Evolutionary conservation across 2,888 invertebrate genomes (phyloP), one percentile per base, ranked within the genome.

Genomic region (Protodeltote pygarga): DNA sequence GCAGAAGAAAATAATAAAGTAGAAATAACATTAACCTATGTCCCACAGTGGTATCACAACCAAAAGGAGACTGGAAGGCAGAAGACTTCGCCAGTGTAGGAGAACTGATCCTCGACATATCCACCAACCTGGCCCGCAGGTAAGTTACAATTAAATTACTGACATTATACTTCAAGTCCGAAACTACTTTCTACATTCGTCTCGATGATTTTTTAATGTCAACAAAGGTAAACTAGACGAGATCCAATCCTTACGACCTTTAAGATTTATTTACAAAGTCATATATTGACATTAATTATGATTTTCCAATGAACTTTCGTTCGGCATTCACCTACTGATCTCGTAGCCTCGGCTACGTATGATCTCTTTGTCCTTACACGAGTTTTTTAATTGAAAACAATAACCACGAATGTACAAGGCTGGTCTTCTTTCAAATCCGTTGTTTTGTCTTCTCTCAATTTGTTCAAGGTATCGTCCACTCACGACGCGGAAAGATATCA

Each of bases 51-150:
- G 95, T 97, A 16, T 94, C 96, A 6, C 95, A 95, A 71, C 96
- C 97, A 0, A 95, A 95, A 76, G 94, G 95, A 10, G 96, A 96
- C 65, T 97, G 97, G 96, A 95, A 95, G 76, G 94, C 97, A 0
- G 96, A 97, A 84, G 96, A 97, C 75, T 94, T 96, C 64, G 97
- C 97, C 21, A 96, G 96, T 17, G 96, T 97, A 31, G 97, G 97
- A 20, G 97, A 97, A 87, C 93, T 97, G 20, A 93, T 98, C 25
- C 92, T 97, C 62, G 98, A 98, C 81, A 95, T 97, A 74, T 96
- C 97, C 19, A 94, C 95, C 68, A 96, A 95, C 77, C 89, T 97
- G 65, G 96, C 97, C 5, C 94, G 95, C 87, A 96, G 95, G 97
- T 97, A 92, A 95, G 95, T 23, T 27, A 14, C 21, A 42, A 21